Conservation (phyloP, 2,113 vertebrate genomes). For the Daphoenositta chrysoptera region DNA sequence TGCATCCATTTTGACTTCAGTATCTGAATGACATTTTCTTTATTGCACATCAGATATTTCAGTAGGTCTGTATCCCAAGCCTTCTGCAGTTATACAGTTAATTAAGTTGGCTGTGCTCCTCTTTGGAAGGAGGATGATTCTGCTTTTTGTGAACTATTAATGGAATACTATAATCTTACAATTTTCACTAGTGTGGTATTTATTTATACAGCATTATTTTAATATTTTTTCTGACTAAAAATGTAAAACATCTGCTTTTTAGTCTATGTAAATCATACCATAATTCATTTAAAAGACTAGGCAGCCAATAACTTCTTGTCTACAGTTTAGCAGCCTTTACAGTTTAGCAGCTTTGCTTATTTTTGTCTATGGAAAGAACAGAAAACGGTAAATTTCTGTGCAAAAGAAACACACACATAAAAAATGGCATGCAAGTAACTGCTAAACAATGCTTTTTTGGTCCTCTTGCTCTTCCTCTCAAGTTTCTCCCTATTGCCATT, state of each 20-base stretch:
- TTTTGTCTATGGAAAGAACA: not conserved
- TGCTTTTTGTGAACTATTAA: not conserved
- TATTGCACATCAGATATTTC: conserved; percentile 14
- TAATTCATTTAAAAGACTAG: not conserved
- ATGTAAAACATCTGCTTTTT: not conserved
- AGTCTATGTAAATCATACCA: not conserved
- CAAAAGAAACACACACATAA: not conserved
- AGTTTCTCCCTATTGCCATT: not conserved
- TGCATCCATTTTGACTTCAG: conserved; percentile 55
- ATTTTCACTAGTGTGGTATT: not conserved
- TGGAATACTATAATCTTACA: not conserved
- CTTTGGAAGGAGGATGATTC: not conserved
- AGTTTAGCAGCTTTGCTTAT: not conserved
- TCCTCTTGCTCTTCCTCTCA: not conserved
- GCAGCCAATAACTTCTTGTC: not conserved
- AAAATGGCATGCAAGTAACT: not conserved
- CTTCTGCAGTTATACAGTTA: not conserved
- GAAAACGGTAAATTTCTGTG: not conserved
- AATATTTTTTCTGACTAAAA: not conserved
- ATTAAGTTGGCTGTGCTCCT: not conserved
- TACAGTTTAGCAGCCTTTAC: not conserved
- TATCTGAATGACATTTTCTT: conserved; percentile 25
- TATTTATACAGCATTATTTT: not conserved
- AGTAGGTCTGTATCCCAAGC: not conserved
- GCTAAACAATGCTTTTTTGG: not conserved